Conservation (phyloP, 2,113 vertebrate species). For the Brevimyrus niger region DNA sequence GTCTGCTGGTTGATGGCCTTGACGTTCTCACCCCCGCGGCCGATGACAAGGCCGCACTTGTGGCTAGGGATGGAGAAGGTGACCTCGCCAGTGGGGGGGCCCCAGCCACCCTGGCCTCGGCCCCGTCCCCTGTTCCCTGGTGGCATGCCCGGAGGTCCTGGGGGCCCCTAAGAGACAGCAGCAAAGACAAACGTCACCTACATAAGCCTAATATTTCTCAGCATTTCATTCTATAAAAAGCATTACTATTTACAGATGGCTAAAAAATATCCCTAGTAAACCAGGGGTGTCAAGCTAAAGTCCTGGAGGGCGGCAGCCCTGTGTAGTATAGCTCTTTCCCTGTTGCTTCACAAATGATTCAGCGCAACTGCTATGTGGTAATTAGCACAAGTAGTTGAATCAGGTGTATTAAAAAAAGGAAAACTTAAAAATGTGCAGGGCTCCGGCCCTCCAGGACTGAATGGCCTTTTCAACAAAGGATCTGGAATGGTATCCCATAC, state of each 20-base stretch:
- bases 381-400: no score
- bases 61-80: conserved; percentile 86
- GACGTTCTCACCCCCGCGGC: conserved; percentile 84
- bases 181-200: neutral
- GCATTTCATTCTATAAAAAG: neutral
- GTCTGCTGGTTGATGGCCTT: conserved; percentile 92
- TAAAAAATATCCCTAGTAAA: neutral
- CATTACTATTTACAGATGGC: neutral
- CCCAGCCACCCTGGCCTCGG: conserved; percentile 76
- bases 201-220: neutral
- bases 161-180: conserved; percentile 57
- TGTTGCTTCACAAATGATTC: no score
- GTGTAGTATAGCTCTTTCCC: no score
- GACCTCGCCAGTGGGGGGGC: conserved; percentile 81
- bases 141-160: conserved; percentile 73
- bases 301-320: no score
- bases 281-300: no score
- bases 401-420: no score
- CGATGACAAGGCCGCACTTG: conserved; percentile 86
- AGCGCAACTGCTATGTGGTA: no score
- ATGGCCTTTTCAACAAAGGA: neutral
- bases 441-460: no score
- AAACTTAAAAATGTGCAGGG: no score
- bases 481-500: neutral
- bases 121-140: conserved; percentile 75